Base-by-base conservation (phyloP, 2,113 vertebrate species). In the Heteronetta atricapilla region DNA sequence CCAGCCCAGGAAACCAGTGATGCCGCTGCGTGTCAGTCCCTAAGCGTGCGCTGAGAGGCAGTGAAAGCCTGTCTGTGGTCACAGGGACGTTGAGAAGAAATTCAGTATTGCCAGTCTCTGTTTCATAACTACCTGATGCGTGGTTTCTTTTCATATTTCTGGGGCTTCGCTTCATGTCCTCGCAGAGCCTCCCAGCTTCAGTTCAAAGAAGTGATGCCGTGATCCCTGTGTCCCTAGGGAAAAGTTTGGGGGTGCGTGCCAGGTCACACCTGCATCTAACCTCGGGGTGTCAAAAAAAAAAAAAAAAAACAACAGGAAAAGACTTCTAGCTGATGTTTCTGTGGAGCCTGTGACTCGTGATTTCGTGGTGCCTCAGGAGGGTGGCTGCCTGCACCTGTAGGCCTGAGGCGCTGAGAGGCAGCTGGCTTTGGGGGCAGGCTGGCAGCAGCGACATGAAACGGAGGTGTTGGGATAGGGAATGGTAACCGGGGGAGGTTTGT, bases 361-460 rank as follows among this genome's bases (percentile, higher is more conserved):
- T 4, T 14, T 58, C 7, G 3, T 42, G 38, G 5, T 9, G 22
- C 31, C 52, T 67, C 0, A 0, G 5, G 1, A 4, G 38, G 25
- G 4, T 38, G 14, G 6, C 40, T 67, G 34, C 26, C 11, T 34
- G 16, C 48, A 22, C 44, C 4, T 89, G 55, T 40, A 10, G 28
- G 0, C 16, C 44, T 70, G 7, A 16, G 50, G 13, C 7, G 1
- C 1, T 56, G 68, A 48, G 34, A 33, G 23, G 12, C 23, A 86
- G 58, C 48, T 42, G 48, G 7, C 5, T 72, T 87, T 13, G 5
- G 4, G 15, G 63, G 7, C 34, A 26, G 44, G 34, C 9, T 66
- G 48, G 48, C 33, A 26, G 33, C 55, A 38, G 8, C 5, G 31
- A 20, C 33, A 40, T 40, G 40, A 40, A 40, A 29, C 19, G 8